Base-by-base conservation (phyloP, 64 coral and sea anemone species). In the Montipora sp. region DNA sequence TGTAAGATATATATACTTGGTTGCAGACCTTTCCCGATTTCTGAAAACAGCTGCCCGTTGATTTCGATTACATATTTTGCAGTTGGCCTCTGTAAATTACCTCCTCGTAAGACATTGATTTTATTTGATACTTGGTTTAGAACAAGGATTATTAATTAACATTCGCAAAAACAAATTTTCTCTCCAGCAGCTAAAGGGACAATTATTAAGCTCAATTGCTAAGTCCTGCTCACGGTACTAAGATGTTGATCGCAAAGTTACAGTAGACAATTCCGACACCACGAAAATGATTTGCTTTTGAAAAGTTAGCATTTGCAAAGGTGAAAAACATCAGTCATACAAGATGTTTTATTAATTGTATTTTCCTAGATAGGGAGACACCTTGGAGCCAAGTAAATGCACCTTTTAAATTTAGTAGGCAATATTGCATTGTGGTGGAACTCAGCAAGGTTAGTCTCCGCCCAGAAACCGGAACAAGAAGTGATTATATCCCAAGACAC, bases 331-430 rank as follows among this genome's bases (percentile, higher is more conserved):
- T 50, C 45, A 63, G 82, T 70, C 63, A 50, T 43, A 84, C 65
- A 22, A 44, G 13, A 82, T 82, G 0, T 70, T 50, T 84, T 70
- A 84, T 84, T 84, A 20, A 84, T 84, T 84, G 6, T 48, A 69
- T 67, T 66, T 84, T 22, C 65, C 15, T 70, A 3, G 63, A 69
- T 84, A 43, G 14, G 45, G 44, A 84, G 82, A 84, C 82, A 70
- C 5, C 36, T 49, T 22, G 82, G 82, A 10, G 82, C 82, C 82
- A 69, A 45, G 3, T 69, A 48, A 70, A 70, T 47, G 3, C 22
- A 48, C 5, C 21, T 84, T 27, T 84, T 50, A 70, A 84, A 50
- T 84, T 84, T 67, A 67, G 18, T 48, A 43, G 36, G 18, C 4
- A 67, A 67, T 5, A 69, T 46, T 23, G 65, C 23, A 22, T 84